These are phyloP conservation scores for Yponomeuta sedellus DNA, from an alignment of 2,888 invertebrate species.

Conservation along the genomic window DNA sequence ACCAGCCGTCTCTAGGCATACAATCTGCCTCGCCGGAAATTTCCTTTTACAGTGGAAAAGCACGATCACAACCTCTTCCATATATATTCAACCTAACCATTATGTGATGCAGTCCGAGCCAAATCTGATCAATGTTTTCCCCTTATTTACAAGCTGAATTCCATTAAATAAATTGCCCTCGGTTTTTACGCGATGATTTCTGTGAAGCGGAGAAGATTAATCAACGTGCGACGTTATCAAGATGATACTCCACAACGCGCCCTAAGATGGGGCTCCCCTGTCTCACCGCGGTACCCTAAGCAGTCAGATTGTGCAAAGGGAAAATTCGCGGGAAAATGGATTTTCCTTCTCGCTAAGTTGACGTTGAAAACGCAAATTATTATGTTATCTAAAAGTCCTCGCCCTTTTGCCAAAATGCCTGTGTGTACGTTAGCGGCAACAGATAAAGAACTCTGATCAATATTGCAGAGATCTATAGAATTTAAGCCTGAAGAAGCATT, in stretches of 20 bases:
- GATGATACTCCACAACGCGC: neutral
- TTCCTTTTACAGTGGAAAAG: no score
- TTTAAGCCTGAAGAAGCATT: no score
- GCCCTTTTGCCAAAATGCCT: neutral
- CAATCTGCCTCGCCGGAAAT: no score
- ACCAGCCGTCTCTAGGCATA: no score
- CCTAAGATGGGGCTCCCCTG: neutral
- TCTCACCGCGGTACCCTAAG: neutral
- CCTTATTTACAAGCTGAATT: neutral
- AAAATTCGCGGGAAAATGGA: constrained; percentile 42
- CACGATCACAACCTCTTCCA: no score
- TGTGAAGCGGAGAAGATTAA: neutral
- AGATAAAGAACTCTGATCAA: no score
- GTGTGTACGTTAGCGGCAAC: neutral
- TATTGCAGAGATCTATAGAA: no score
- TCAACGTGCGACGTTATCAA: neutral
- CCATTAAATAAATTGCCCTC: neutral
- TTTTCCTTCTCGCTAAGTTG: constrained; percentile 34
- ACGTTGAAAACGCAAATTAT: constrained; percentile 25
- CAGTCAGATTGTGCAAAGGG: constrained; percentile 19
- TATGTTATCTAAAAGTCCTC: constrained; percentile 12
- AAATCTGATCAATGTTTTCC: no score
- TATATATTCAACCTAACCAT: no score
- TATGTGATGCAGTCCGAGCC: no score
- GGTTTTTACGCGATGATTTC: neutral